phyloP scores from a whole-genome alignment of 2,888 invertebrate species.

The Chironomus tentans region DNA sequence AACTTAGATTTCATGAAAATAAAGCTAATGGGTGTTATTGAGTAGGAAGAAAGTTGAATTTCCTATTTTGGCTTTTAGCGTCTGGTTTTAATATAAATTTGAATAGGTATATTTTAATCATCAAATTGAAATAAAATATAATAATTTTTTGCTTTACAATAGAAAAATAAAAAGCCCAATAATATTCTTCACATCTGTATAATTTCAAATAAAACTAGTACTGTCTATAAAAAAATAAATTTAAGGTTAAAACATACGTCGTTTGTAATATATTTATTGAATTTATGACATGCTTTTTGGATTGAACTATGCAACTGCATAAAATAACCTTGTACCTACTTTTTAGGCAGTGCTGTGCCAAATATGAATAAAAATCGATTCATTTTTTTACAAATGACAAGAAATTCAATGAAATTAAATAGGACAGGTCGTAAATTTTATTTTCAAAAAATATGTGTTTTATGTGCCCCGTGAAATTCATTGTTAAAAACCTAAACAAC shows the following conservation, averaged over 20 bases:
- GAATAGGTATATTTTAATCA: neutral
- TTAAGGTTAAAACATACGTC: no score
- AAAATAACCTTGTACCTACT: constrained; percentile 8
- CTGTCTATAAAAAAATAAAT: no score
- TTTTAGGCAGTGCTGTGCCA: neutral
- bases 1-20: no score
- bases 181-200: no score
- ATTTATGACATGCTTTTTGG: neutral
- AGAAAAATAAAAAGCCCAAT: no score
- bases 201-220: no score
- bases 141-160: no score
- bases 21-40: neutral
- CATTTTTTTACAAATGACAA: neutral
- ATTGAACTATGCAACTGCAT: neutral
- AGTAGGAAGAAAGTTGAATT: constrained; percentile 23
- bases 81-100: neutral
- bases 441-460: neutral
- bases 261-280: neutral
- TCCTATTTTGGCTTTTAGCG: neutral
- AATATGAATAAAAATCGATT: neutral
- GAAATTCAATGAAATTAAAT: neutral
- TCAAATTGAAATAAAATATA: no score
- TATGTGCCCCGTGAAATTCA: neutral
- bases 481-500: neutral
- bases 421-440: neutral